Conservation (phyloP, 2,797 vertebrate genomes). For the Eurystomus glaucurus region DNA sequence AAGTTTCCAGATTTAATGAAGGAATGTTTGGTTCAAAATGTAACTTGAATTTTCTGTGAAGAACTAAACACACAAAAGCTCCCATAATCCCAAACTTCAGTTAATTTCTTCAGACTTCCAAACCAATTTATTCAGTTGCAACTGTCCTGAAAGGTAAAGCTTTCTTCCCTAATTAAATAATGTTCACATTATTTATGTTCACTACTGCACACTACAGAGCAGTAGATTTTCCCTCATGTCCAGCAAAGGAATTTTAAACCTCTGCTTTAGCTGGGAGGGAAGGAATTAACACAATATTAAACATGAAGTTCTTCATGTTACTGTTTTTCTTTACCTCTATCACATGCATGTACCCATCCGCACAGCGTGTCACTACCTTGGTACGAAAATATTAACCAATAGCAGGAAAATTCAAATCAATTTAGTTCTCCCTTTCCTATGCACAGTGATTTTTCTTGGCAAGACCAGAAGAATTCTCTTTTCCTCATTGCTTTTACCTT, state of each 20-base stretch:
- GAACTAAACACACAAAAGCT: background rate
- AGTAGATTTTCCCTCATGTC: background rate
- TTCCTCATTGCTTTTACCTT: background rate
- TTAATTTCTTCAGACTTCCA: background rate
- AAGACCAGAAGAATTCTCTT: background rate
- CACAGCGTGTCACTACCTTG: background rate
- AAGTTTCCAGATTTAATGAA: background rate
- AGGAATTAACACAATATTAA: background rate
- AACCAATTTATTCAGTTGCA: background rate
- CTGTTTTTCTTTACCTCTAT: background rate
- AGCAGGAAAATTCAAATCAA: slow-evolving; percentile 15
- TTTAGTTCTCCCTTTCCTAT: slow-evolving; percentile 30
- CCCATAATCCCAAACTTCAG: background rate
- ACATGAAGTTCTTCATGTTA: background rate
- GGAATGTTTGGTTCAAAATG: background rate
- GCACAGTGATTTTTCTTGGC: slow-evolving; percentile 5
- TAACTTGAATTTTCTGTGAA: background rate
- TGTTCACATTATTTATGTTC: background rate
- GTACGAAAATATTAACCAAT: slow-evolving; percentile 14
- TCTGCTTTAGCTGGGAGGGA: background rate
- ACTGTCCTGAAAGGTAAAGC: background rate
- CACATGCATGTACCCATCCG: background rate
- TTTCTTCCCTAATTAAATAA: background rate
- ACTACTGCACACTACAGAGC: background rate
- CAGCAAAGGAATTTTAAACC: background rate